Conservation (phyloP, 2,888 invertebrate genomes). For the Proisotoma minuta region DNA sequence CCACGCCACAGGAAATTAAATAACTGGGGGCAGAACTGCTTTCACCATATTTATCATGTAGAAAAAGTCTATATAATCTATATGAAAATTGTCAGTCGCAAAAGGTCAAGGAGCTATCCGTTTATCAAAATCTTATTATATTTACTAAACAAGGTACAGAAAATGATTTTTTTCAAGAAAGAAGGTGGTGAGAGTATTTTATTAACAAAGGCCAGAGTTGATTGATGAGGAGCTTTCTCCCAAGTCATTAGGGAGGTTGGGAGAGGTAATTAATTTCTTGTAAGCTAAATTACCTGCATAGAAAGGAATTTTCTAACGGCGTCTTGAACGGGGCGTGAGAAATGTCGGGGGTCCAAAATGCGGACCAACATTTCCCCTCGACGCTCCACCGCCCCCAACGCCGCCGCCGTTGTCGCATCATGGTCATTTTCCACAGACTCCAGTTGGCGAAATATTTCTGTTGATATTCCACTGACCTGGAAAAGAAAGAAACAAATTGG, state of each 20-base stretch:
- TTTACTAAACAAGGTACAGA: too few relatives aligned
- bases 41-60: too few relatives aligned
- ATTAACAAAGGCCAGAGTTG: too few relatives aligned
- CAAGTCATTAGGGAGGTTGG: neutral
- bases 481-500: neutral
- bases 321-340: slow-evolving; percentile 79
- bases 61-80: too few relatives aligned
- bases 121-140: too few relatives aligned
- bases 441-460: slow-evolving; percentile 94
- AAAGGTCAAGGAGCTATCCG: too few relatives aligned
- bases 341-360: slow-evolving; percentile 78
- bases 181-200: too few relatives aligned
- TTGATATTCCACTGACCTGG: slow-evolving; percentile 90
- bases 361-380: slow-evolving; percentile 90
- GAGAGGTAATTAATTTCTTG: neutral
- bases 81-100: too few relatives aligned
- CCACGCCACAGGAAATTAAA: too few relatives aligned
- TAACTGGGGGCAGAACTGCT: too few relatives aligned
- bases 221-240: too few relatives aligned
- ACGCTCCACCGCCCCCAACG: slow-evolving; percentile 82
- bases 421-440: slow-evolving; percentile 94
- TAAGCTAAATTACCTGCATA: slow-evolving; percentile 67
- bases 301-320: slow-evolving; percentile 80
- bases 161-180: too few relatives aligned
- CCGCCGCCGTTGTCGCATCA: slow-evolving; percentile 83